phyloP scores from a whole-genome alignment of 1,140 invertebrate genomes.

The Orius laevigatus region DNA sequence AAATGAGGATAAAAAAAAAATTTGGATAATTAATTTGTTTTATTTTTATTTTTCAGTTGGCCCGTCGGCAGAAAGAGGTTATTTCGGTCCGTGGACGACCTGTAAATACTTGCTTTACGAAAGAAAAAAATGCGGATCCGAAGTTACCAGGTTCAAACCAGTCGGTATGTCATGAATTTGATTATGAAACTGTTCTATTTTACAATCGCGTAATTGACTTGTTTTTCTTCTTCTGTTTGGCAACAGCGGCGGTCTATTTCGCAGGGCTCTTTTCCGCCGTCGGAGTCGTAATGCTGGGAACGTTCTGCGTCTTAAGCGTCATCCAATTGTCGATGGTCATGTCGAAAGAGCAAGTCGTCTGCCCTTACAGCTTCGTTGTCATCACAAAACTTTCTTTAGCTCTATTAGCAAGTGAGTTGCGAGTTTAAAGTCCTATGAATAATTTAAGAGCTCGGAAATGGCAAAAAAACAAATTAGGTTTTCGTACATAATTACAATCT shows the following conservation, averaged over 20 bases:
- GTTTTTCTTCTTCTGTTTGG: not conserved
- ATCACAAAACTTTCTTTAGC: slow-evolving; percentile 59
- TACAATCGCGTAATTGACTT: too few species aligned
- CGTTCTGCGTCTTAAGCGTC: slow-evolving; percentile 58
- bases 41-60: slow-evolving; percentile 31
- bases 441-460: too few species aligned
- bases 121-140: slow-evolving; percentile 59
- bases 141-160: slow-evolving; percentile 57
- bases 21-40: too few species aligned
- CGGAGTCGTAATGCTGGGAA: slow-evolving; percentile 47
- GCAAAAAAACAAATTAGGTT: too few species aligned
- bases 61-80: slow-evolving; percentile 45
- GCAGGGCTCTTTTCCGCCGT: slow-evolving; percentile 56
- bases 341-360: slow-evolving; percentile 56
- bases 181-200: too few species aligned
- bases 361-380: slow-evolving; percentile 54
- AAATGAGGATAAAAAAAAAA: too few species aligned
- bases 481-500: too few species aligned
- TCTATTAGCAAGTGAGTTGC: slow-evolving; percentile 59
- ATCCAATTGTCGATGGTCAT: slow-evolving; percentile 70
- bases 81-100: slow-evolving; percentile 70
- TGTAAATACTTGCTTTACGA: slow-evolving; percentile 65
- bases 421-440: too few species aligned
- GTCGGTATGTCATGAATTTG: slow-evolving; percentile 44
- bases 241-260: slow-evolving; percentile 53